Conservation (phyloP, 2,888 invertebrate species). For the Ernsta delagoae region DNA sequence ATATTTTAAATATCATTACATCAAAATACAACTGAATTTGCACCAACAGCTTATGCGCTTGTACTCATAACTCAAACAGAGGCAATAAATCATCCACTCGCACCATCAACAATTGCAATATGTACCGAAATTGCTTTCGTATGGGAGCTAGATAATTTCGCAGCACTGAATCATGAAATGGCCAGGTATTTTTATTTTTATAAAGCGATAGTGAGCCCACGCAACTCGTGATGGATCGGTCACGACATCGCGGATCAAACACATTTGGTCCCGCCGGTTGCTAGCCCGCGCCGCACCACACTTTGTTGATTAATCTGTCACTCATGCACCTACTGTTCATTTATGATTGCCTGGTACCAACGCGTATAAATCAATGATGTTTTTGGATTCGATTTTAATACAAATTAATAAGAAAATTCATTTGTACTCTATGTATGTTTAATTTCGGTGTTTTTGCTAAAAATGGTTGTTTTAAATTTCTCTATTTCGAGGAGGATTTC, state of each 20-base stretch:
- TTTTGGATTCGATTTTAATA: background rate
- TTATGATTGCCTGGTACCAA: conserved; percentile 21
- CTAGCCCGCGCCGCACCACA: conserved; percentile 14
- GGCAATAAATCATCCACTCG: conserved; percentile 15
- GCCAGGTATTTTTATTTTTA: conserved; percentile 45
- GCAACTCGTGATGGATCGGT: conserved; percentile 35
- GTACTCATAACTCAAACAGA: background rate
- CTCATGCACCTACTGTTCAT: conserved; percentile 3
- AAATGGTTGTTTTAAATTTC: too few relatives aligned
- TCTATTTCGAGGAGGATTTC: too few relatives aligned
- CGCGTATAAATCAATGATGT: background rate
- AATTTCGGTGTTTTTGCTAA: too few relatives aligned
- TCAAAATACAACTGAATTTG: too few relatives aligned
- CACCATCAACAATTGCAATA: conserved; percentile 14
- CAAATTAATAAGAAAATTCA: too few relatives aligned
- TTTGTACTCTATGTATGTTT: too few relatives aligned
- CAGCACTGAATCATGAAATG: conserved; percentile 41
- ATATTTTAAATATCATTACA: too few relatives aligned
- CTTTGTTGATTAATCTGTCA: conserved; percentile 38
- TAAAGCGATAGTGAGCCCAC: conserved; percentile 47
- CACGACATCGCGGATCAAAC: conserved; percentile 41
- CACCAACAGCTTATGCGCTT: background rate
- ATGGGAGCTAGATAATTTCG: conserved; percentile 32
- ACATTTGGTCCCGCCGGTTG: conserved; percentile 32
- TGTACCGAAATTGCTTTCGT: conserved; percentile 12